A percentile compares a stretch with the other conserved stretches of the same genome.
phyloP scores from a whole-genome alignment of 2,113 vertebrate genomes.

The Dromaius novaehollandiae region DNA sequence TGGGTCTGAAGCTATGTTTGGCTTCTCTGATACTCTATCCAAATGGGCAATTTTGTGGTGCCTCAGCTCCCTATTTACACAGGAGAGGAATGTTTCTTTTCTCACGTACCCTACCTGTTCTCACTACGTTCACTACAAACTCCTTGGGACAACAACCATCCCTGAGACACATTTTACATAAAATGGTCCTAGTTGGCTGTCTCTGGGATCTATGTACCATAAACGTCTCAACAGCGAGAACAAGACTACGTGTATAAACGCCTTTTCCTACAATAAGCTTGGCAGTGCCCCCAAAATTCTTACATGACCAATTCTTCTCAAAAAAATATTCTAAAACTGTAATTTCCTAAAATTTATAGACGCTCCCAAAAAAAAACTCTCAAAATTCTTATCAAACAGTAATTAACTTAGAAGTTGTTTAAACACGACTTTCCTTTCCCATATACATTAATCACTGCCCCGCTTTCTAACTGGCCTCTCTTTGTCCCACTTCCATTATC shows the following conservation, averaged over 20 bases:
- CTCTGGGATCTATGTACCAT: not conserved
- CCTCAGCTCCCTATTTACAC: not conserved
- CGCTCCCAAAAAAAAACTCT: not conserved
- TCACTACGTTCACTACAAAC: not conserved
- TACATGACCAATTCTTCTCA: not conserved
- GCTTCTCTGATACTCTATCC: not conserved
- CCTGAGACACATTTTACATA: not conserved
- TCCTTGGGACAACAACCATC: not conserved
- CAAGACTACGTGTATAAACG: not conserved
- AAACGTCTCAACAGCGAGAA: not conserved
- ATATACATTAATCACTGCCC: fast-evolving
- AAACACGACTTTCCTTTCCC: not conserved
- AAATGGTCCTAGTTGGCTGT: not conserved
- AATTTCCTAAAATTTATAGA: not conserved
- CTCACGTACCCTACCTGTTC: not conserved
- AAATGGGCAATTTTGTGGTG: not conserved
- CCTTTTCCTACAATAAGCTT: not conserved
- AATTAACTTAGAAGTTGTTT: not conserved
- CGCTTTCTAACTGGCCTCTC: not conserved
- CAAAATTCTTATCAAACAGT: not conserved
- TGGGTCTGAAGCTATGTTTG: not conserved
- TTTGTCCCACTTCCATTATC: not conserved
- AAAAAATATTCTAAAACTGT: not conserved
- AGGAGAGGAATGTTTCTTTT: not conserved
- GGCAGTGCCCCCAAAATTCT: not conserved